Conservation (phyloP, 2,113 vertebrate species). For the Cyprinodon variegatus region DNA sequence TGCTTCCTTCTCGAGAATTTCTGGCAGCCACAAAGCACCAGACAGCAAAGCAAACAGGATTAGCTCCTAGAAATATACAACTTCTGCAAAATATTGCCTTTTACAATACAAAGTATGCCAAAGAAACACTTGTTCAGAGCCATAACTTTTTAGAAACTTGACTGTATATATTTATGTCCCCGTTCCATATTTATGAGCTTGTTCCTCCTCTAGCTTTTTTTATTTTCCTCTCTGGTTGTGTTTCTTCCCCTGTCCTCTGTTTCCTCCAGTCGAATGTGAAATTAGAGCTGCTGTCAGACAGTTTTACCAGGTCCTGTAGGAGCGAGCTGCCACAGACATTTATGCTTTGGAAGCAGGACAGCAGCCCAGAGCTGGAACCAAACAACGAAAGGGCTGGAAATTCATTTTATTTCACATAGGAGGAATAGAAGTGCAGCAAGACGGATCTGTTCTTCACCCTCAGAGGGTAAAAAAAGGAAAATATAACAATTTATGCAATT, state of each 20-base stretch:
- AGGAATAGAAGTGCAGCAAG: neutral
- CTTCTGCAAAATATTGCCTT: neutral
- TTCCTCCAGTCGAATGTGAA: slow-evolving; percentile 2
- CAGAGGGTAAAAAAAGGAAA: neutral
- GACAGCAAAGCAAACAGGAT: slow-evolving; percentile 27
- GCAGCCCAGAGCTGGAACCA: slow-evolving; percentile 29
- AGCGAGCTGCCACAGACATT: slow-evolving; percentile 48
- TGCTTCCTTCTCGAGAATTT: slow-evolving; percentile 29
- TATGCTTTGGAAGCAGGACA: slow-evolving; percentile 38
- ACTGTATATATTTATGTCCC: neutral
- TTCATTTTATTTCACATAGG: slow-evolving; percentile 14
- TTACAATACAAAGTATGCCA: neutral
- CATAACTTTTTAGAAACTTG: neutral
- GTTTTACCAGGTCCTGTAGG: slow-evolving; percentile 30
- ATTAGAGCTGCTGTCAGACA: slow-evolving; percentile 56
- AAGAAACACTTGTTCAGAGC: neutral
- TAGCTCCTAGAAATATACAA: slow-evolving; percentile 13
- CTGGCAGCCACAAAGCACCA: slow-evolving; percentile 40
- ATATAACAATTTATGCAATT: neutral
- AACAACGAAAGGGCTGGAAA: slow-evolving; percentile 6
- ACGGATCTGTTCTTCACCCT: neutral
- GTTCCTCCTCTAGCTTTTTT: neutral
- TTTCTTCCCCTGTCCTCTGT: neutral
- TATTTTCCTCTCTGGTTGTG: neutral
- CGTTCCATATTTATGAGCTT: neutral